Base-by-base conservation (phyloP, 2,888 invertebrate genomes). In the Tillus elongatus region DNA sequence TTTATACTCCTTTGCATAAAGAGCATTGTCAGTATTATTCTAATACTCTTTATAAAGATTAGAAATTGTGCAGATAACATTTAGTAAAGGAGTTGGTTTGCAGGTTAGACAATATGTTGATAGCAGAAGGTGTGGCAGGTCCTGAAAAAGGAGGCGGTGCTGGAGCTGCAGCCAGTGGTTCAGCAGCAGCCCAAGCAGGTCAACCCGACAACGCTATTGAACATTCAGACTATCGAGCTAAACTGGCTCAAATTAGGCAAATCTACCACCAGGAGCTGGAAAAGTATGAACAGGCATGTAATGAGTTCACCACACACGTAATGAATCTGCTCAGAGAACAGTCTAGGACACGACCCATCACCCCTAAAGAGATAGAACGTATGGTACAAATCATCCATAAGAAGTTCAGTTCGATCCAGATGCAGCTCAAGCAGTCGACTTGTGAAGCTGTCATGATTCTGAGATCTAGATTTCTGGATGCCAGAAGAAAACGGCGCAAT, bases 241-340 rank as follows among this genome's bases (percentile, higher is more conserved):
- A 98, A 70, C 75, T 99, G 57, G 90, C 93, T 9, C 97, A 98
- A 72, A 98, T 98, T 65, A 78, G 98, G 43, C 91, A 92, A 70
- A 97, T 98, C 57, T 98, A 99, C 71, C 96, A 97, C 68, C 92
- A 95, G 69, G 98, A 98, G 70, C 70, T 99, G 60, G 95, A 96
- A 70, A 98, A 98, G 75, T 98, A 99, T 63, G 96, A 98, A 72
- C 96, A 97, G 77, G 97, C 97, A n/a, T 98, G 98, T 73, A 93
- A 92, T 68, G 97, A 99, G 73, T 98, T 98, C 70, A 98, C 98
- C 41, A 97, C 96, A n/a, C 98, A 99, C 70, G 98, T 99, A 50
- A 91, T 96, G 87, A 97, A 97, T 68, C 72, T 97, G 54, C 74
- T 97, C 47, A 73, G 95, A 39, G 93, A 97, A 69, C 95, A 97